Conservation (phyloP, 2,888 invertebrate species). For the Epistrophella euchroma region DNA sequence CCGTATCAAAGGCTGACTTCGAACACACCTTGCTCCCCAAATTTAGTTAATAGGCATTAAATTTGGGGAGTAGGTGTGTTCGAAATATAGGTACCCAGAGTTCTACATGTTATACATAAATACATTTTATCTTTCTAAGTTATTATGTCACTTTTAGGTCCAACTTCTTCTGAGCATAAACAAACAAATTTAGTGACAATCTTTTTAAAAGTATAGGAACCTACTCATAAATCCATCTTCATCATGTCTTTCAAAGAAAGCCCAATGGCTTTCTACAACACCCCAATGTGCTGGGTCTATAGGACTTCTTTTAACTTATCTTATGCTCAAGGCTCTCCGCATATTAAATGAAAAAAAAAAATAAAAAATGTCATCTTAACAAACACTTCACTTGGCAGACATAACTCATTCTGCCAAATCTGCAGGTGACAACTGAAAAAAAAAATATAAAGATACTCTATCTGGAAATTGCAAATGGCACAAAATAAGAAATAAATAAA, state of each 20-base stretch:
- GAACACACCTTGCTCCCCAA: too few species aligned
- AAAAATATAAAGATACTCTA: slow-evolving; percentile 38
- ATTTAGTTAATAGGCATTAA: too few species aligned
- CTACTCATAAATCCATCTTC: slow-evolving; percentile 38
- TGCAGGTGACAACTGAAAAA: slow-evolving; percentile 71
- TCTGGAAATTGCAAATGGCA: slow-evolving; percentile 44
- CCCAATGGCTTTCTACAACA: neutral
- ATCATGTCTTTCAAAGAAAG: slow-evolving; percentile 30
- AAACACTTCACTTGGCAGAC: slow-evolving; percentile 36
- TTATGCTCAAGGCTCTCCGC: slow-evolving; percentile 3
- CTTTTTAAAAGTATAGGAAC: too few species aligned
- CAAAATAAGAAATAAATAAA: slow-evolving; percentile 50
- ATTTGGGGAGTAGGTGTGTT: too few species aligned
- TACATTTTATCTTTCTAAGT: too few species aligned
- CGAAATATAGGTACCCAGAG: neutral
- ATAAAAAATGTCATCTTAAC: slow-evolving; percentile 6
- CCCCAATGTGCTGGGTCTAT: neutral
- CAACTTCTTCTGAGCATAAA: too few species aligned
- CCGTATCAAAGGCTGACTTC: too few species aligned
- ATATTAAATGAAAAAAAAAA: too few species aligned
- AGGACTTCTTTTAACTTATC: slow-evolving; percentile 4
- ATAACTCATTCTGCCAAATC: slow-evolving; percentile 63
- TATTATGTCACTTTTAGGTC: too few species aligned
- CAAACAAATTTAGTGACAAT: too few species aligned
- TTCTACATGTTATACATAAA: too few species aligned